These are phyloP conservation scores for Drosophila affinis DNA, from an alignment of 2,888 invertebrate species.

Conservation along the genomic window DNA sequence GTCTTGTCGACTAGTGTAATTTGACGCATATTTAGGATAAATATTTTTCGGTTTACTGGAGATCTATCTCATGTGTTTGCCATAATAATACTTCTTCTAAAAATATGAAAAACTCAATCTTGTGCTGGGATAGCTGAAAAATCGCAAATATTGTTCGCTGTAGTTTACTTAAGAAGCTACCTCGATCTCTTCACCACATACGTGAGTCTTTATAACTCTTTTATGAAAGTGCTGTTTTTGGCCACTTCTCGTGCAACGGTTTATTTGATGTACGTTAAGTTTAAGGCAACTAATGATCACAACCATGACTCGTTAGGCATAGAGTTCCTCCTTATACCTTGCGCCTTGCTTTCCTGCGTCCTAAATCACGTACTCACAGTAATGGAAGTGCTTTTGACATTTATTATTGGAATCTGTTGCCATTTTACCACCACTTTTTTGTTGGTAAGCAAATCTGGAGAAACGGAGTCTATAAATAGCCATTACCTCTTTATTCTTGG, in stretches of 20 bases:
- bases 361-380: slow-evolving; percentile 97
- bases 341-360: slow-evolving; percentile 92
- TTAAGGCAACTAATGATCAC: slow-evolving; percentile 98
- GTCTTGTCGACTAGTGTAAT: too few relatives aligned
- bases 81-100: slow-evolving; percentile 95
- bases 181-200: slow-evolving; percentile 97
- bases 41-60: slow-evolving; percentile 98
- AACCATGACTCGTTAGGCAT: slow-evolving; percentile 99
- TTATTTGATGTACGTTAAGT: slow-evolving; percentile 98
- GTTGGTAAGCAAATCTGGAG: slow-evolving; percentile 99
- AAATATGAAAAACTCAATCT: slow-evolving; percentile 99
- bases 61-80: slow-evolving; percentile 99
- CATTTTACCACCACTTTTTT: slow-evolving; percentile 98
- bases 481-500: slow-evolving; percentile 97
- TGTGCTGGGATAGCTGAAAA: slow-evolving; percentile 99
- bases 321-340: slow-evolving; percentile 96
- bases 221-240: slow-evolving; percentile 97
- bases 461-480: slow-evolving; percentile 99
- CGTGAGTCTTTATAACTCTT: slow-evolving; percentile 97
- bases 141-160: slow-evolving; percentile 96
- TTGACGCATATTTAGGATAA: slow-evolving; percentile 87
- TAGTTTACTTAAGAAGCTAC: slow-evolving; percentile 97
- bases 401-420: slow-evolving; percentile 99
- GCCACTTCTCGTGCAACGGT: slow-evolving; percentile 94
- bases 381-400: slow-evolving; percentile 99